Evolutionary conservation across 2,797 vertebrate species (phyloP).

Genomic region (Eremophila alpestris): DNA sequence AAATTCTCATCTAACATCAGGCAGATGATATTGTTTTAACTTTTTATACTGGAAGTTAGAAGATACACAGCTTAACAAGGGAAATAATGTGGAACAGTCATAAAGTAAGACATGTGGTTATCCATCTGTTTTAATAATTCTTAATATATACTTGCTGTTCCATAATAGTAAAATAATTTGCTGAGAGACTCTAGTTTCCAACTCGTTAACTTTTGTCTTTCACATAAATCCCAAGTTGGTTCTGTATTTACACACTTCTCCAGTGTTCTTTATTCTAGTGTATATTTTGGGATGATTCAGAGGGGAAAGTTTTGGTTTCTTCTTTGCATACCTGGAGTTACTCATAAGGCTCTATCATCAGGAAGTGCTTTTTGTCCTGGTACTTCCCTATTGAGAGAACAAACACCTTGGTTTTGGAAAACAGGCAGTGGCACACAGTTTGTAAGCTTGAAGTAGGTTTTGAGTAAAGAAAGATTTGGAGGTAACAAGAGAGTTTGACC

Average conservation of each 20-base stretch:
- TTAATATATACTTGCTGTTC: not conserved
- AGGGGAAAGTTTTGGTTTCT: not conserved
- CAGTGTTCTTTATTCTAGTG: not conserved
- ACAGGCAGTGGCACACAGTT: not conserved
- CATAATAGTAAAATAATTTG: not conserved
- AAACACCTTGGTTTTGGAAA: not conserved
- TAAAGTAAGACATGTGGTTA: not conserved
- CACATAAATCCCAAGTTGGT: not conserved
- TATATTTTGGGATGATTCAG: not conserved
- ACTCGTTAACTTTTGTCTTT: not conserved
- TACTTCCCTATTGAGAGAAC: not conserved
- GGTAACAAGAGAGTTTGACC: not conserved
- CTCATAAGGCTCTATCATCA: not conserved
- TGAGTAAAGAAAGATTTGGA: not conserved
- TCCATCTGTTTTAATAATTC: not conserved
- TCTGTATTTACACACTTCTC: not conserved
- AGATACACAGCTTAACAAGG: not conserved
- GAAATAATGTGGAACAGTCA: not conserved
- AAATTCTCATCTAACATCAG: not conserved
- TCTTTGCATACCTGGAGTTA: not conserved
- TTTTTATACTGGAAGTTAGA: not conserved
- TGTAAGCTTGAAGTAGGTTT: not conserved
- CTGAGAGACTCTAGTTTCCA: not conserved
- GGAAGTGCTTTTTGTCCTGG: not conserved
- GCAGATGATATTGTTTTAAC: not conserved